Percentiles rank a stretch among this genome's conserved stretches.
Evolutionary conservation across 2,113 vertebrate species (phyloP).

Genomic region (Nestor notabilis): DNA sequence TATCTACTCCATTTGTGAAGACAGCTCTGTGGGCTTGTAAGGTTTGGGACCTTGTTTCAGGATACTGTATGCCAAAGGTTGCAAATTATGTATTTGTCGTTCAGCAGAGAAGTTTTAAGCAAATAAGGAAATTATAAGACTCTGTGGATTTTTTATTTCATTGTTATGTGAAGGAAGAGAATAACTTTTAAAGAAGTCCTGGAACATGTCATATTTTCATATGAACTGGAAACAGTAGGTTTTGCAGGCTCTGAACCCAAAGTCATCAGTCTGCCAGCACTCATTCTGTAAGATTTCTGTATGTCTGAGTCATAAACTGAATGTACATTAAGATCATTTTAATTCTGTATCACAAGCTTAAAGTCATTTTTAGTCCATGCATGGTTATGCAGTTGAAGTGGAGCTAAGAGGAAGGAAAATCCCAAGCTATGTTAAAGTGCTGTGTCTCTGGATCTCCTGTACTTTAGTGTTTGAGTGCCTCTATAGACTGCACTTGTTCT

Average conservation of each 20-base stretch:
- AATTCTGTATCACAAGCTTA: neutral
- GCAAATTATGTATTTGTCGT: neutral
- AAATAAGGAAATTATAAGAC: neutral
- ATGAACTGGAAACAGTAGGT: accelerated
- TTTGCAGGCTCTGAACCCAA: neutral
- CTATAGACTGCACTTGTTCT: accelerated
- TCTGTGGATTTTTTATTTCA: neutral
- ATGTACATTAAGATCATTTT: accelerated
- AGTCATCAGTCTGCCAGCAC: neutral
- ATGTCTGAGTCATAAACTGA: neutral
- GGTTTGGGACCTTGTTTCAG: neutral
- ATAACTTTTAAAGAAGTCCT: neutral
- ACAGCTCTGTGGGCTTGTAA: accelerated
- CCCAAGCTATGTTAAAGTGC: neutral
- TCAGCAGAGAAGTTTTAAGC: neutral
- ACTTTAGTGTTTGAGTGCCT: neutral
- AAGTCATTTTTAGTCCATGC: neutral
- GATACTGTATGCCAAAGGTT: neutral
- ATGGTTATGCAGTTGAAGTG: neutral
- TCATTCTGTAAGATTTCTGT: neutral
- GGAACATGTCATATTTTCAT: neutral
- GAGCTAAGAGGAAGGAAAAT: neutral
- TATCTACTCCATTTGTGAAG: neutral
- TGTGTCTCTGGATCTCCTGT: neutral
- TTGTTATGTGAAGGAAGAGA: neutral